Base-by-base conservation (phyloP, 2,113 vertebrate species). In the Pachyramphus minor region DNA sequence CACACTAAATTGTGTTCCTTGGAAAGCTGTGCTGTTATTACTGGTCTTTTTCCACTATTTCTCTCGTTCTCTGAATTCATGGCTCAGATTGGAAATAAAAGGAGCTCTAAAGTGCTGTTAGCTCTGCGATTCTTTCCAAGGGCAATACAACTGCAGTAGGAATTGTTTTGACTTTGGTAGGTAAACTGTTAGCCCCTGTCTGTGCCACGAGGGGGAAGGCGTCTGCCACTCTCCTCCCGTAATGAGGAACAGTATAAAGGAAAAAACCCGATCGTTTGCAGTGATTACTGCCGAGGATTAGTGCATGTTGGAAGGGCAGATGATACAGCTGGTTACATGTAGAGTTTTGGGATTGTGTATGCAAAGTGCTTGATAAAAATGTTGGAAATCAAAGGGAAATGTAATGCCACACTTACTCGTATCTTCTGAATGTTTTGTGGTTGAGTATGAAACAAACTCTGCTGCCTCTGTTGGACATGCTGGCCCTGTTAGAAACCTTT, bases 161-260 rank as follows among this genome's bases (percentile, higher is more conserved):
- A 80, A 50, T 59, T 73, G 35, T 71, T 89, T 75, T 12, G 13
- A 4, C 41, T 74, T 59, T 4, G 35, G 20, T 53, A 52, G 27
- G n/a, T n/a, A 31, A 88, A 11, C 64, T 84, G 88, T 81, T 56
- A 72, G 85, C 62, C 60, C 35, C 41, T 20, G 41, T 24, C 42
- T 81, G 81, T 84, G 85, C 96, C 95, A 75, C 80, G 3, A 95
- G 96, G 93, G 93, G 93, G 92, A 94, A 84, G 90, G 88, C 64
- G 2, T 81, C 60, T 1, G 12, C 90, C 0, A 0, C 42, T 62
- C 89, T 82, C 30, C 76, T 74, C 14, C 42, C 35, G 28, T 49
- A 39, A 4, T 8, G 60, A 68, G 68, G n/a, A 82, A 3, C 31
- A 58, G 25, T 6, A 2, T 8, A 41, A 35, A 12, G 50, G 7